Conservation (phyloP, 2,888 invertebrate species). For the Dicranocentrus wangi region DNA sequence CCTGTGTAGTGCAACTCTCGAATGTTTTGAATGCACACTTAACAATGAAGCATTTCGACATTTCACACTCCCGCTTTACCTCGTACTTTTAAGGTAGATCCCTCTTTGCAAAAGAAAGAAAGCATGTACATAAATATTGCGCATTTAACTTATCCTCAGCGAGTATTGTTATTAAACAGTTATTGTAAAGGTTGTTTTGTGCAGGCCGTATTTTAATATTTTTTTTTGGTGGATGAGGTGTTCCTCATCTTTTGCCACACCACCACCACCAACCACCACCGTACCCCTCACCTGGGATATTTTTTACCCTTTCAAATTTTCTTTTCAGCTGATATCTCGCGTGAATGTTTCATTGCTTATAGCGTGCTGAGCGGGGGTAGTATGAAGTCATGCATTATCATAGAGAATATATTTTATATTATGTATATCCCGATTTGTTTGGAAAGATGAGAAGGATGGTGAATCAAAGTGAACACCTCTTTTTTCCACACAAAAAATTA, state of each 20-base stretch:
- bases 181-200: too few relatives aligned
- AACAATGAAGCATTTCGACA: conserved; percentile 39
- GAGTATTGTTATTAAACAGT: too few relatives aligned
- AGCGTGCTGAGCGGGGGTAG: conserved; percentile 8
- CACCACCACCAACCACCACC: background rate
- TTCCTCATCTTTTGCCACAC: background rate
- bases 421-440: background rate
- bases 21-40: conserved; percentile 15
- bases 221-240: background rate
- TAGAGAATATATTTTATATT: background rate
- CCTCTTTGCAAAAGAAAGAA: too few relatives aligned
- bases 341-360: background rate
- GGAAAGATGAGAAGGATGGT: background rate
- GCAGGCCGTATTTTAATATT: too few relatives aligned
- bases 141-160: too few relatives aligned
- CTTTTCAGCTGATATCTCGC: background rate
- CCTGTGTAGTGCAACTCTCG: background rate
- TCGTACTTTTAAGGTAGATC: background rate
- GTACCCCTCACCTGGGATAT: background rate
- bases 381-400: conserved; percentile 14
- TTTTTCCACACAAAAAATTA: conserved; percentile 31
- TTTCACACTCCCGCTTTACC: conserved; percentile 35
- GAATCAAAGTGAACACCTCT: conserved; percentile 22
- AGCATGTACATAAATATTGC: too few relatives aligned
- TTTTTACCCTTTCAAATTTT: background rate